These are phyloP conservation scores for Tetragnatha montana DNA, from an alignment of 2,888 invertebrate species.

Conservation along the genomic window DNA sequence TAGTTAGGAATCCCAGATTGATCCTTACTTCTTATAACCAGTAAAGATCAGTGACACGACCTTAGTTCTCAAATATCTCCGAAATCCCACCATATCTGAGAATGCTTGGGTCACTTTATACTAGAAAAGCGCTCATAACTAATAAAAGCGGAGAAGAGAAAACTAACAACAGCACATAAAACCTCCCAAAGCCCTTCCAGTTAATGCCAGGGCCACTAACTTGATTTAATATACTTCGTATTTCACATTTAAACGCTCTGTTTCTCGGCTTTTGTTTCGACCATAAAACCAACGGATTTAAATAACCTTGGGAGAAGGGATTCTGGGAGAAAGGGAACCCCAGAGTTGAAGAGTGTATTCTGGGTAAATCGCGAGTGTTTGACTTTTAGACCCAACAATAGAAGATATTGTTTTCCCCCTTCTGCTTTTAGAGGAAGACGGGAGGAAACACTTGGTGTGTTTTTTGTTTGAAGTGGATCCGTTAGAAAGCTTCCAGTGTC, in stretches of 20 bases:
- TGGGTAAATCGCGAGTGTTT: not conserved
- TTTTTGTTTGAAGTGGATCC: no score
- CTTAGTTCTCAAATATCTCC: no score
- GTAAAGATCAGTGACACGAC: no score
- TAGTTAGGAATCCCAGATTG: no score
- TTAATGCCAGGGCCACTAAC: not conserved
- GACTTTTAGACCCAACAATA: not conserved
- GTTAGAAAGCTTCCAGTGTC: no score
- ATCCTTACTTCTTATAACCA: no score
- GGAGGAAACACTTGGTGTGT: no score
- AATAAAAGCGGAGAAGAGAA: not conserved
- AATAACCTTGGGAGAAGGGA: slow-evolving; percentile 25
- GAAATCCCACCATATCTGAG: no score
- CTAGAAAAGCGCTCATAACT: not conserved
- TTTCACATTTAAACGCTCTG: slow-evolving; percentile 29
- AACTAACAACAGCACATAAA: not conserved
- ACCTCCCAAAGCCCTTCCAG: not conserved
- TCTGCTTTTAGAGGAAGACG: no score
- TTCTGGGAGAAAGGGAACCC: not conserved
- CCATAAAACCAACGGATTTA: slow-evolving; percentile 45
- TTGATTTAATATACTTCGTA: slow-evolving; percentile 29
- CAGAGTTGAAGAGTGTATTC: not conserved
- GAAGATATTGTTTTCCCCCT: not conserved
- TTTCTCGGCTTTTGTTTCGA: slow-evolving; percentile 4
- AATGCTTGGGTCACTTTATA: not conserved